These are phyloP conservation scores for Pocillopora damicornis DNA, from an alignment of 64 coral and sea anemone species.

Conservation along the genomic window DNA sequence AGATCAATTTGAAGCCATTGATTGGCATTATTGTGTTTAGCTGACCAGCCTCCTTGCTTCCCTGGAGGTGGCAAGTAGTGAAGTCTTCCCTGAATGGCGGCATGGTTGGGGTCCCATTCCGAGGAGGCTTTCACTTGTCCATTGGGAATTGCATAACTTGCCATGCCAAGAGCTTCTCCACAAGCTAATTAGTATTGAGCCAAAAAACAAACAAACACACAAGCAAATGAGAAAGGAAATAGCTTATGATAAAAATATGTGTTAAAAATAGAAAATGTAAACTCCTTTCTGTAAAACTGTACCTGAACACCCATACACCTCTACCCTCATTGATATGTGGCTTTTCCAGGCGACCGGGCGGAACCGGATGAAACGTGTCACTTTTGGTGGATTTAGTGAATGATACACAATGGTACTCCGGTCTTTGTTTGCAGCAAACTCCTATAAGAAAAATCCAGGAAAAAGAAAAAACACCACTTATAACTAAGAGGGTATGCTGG, in stretches of 20 bases:
- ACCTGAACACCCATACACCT: conserved; percentile 38
- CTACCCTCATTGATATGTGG: conserved; percentile 41
- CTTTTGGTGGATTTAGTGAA: not conserved
- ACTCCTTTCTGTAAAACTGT: not conserved
- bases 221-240: too few relatives aligned
- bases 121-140: conserved; percentile 26
- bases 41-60: conserved; percentile 14
- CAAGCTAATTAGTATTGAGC: not conserved
- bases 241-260: too few relatives aligned
- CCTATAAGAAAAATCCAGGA: not conserved
- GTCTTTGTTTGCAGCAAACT: conserved; percentile 23
- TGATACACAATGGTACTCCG: conserved; percentile 10
- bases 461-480: not conserved
- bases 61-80: not conserved
- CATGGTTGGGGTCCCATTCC: not conserved
- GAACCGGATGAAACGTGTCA: conserved; percentile 9
- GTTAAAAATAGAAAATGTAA: too few relatives aligned
- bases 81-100: conserved; percentile 5
- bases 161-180: conserved; percentile 4
- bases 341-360: not conserved
- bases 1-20: conserved; percentile 28
- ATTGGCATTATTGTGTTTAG: conserved; percentile 1
- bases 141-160: not conserved
- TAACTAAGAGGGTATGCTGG: too few relatives aligned
- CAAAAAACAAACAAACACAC: not conserved